A percentile compares a stretch with the other conserved stretches of the same genome.
Conservation (phyloP, 2,797 vertebrate species). For the Leptatherina wallacei region DNA sequence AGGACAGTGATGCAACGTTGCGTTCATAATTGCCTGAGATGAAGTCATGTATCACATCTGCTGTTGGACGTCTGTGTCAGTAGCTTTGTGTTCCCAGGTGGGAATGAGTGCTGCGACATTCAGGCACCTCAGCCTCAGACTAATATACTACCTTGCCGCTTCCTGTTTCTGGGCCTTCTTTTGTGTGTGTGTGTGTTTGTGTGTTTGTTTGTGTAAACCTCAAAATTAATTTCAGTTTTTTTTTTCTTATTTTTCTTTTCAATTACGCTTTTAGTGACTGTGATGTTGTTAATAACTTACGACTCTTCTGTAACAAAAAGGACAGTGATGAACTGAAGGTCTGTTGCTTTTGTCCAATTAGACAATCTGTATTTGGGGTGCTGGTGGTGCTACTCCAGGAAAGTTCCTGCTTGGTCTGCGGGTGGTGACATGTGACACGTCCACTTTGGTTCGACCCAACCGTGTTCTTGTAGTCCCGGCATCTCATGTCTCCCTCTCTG, state of each 20-base stretch:
- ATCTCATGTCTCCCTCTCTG: conserved; percentile 93
- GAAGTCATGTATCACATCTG: conserved; percentile 51
- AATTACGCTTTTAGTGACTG: neutral
- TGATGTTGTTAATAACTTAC: neutral
- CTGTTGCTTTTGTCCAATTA: conserved; percentile 59
- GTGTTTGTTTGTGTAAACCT: neutral
- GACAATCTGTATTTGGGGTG: conserved; percentile 97
- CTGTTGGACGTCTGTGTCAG: conserved; percentile 21
- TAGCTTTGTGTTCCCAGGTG: conserved; percentile 51
- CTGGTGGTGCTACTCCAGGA: conserved; percentile 94
- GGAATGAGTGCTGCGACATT: conserved; percentile 40
- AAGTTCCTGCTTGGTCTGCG: conserved; percentile 94
- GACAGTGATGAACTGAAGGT: too few species aligned
- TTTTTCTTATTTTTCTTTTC: neutral
- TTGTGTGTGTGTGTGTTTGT: neutral
- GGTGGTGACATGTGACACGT: conserved; percentile 94
- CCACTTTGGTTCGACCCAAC: conserved; percentile 91
- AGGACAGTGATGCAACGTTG: conserved; percentile 71
- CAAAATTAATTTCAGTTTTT: neutral
- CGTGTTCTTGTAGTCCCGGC: conserved; percentile 93
- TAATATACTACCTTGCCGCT: conserved; percentile 29
- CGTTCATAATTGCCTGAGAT: conserved; percentile 65
- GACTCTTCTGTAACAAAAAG: neutral
- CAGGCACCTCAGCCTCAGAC: conserved; percentile 9
- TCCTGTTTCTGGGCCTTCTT: conserved; percentile 7